Base-by-base conservation (phyloP, 2,888 invertebrate genomes). In the Drosophila infuscata region DNA sequence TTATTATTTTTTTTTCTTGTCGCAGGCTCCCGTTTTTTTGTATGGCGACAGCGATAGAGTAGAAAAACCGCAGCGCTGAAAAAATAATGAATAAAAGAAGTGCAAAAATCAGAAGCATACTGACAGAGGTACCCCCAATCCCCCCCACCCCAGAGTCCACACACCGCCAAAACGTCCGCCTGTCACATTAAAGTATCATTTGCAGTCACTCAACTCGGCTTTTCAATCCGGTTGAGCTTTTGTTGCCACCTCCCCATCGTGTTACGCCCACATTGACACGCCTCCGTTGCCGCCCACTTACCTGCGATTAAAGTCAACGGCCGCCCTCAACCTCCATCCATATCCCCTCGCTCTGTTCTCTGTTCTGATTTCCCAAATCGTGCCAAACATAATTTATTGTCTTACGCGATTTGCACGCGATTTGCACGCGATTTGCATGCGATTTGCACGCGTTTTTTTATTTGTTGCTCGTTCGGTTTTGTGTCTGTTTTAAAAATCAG, bases 111-210 rank as follows among this genome's bases (percentile, higher is more conserved):
- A 85, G 81, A 86, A 81, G 83, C 76, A 75, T 70, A 81, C 78
- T 83, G 83, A 86, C 81, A 79, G 74, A 65, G 56, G 59, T 48
- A 11, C 70, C 65, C 54, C 3, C 9, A 15, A 30, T n/a, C 2
- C 36, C 9, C 30, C 8, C 20, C n/a, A n/a, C n/a, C 30, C n/a
- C n/a, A 35, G 3, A 5, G 3, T 33, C 11, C 30, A 7, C 8
- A 29, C 49, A 20, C 30, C 52, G 36, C 8, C 25, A 25, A 46
- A 64, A 53, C 65, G 68, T 66, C 81, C 73, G 86, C 72, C 88
- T 88, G 84, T 88, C 88, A 85, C 87, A 85, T 85, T 85, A 85
- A 85, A 85, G 88, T 85, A 85, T 88, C 88, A 86, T 85, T 85
- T 85, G 79, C 88, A 86, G 81, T 88, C 87, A 88, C 81, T 85